A percentile compares a stretch with the other conserved stretches of the same genome.
phyloP scores from a whole-genome alignment of 1,140 invertebrate species.

The Drosophila erecta region DNA sequence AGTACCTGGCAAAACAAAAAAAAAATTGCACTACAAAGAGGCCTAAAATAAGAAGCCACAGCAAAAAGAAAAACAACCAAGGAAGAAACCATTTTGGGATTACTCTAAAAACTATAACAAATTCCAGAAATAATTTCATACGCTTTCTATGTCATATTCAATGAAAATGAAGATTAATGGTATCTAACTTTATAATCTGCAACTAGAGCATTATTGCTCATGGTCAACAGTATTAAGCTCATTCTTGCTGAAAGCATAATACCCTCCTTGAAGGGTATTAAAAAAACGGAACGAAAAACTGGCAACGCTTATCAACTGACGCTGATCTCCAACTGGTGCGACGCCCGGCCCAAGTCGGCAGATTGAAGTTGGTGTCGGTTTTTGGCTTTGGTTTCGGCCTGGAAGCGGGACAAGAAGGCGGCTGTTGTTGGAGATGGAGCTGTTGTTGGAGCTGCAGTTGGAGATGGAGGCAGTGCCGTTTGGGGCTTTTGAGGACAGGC shows the following conservation, averaged over 20 bases:
- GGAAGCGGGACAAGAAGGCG: constrained; percentile 8
- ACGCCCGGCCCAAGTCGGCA: constrained; percentile 41
- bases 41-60: constrained; percentile 22
- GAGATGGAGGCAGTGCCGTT: constrained; percentile 65
- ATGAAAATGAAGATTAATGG: no score
- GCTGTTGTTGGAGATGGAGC: constrained; percentile 21
- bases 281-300: constrained; percentile 30
- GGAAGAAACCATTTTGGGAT: no score
- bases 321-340: constrained; percentile 68
- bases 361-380: constrained; percentile 45
- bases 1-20: constrained; percentile 35
- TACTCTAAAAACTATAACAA: constrained; percentile 1
- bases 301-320: constrained; percentile 68
- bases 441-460: constrained; percentile 15
- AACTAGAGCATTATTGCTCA: neutral
- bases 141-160: neutral
- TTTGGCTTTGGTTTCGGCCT: constrained; percentile 21
- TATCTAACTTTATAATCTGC: neutral
- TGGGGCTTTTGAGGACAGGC: constrained; percentile 71
- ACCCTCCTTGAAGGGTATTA: constrained; percentile 16
- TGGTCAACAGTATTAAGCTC: neutral
- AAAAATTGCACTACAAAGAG: constrained; percentile 22
- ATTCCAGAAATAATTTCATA: neutral
- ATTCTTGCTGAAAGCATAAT: neutral
- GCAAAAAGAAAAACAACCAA: neutral